Percentiles rank a stretch among this genome's conserved stretches.
phyloP scores from a whole-genome alignment of 2,113 vertebrate genomes.

The Dasyurus viverrinus region DNA sequence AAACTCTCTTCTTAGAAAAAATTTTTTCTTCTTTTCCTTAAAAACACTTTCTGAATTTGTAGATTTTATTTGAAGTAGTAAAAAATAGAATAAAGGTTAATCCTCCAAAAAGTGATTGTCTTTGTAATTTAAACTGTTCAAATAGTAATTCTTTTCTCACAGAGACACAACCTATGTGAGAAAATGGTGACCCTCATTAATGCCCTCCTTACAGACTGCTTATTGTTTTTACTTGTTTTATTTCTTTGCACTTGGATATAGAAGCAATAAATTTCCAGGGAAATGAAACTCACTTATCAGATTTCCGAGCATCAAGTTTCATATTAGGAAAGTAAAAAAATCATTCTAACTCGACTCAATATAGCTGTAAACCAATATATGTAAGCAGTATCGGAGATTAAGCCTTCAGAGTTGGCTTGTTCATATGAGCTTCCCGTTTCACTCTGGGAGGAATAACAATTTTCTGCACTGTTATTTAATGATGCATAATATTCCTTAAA shows the following conservation, averaged over 20 bases:
- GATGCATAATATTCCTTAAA: constrained; percentile 67
- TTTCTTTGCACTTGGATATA: constrained; percentile 85
- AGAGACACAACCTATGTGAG: constrained; percentile 73
- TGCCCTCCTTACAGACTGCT: constrained; percentile 77
- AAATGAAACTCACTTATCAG: constrained; percentile 89
- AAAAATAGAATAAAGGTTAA: constrained; percentile 45
- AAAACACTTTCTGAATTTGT: not conserved
- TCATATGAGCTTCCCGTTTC: constrained; percentile 66
- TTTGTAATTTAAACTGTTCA: constrained; percentile 59
- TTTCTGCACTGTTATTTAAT: constrained; percentile 74
- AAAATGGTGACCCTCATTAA: constrained; percentile 80
- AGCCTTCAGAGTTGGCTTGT: constrained; percentile 56
- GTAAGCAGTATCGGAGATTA: constrained; percentile 79
- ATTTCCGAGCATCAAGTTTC: constrained; percentile 87
- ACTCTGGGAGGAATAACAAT: constrained; percentile 69
- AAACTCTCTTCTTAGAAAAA: not conserved
- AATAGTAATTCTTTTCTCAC: constrained; percentile 48
- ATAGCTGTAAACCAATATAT: constrained; percentile 84
- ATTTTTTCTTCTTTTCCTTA: constrained; percentile 51
- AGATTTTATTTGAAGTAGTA: not conserved
- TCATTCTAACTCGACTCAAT: constrained; percentile 79
- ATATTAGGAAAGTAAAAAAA: constrained; percentile 82
- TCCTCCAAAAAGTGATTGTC: constrained; percentile 60
- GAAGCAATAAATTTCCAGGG: constrained; percentile 89
- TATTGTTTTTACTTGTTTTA: constrained; percentile 85